These are phyloP conservation scores for Morinoia aosen DNA, from an alignment of 2,888 invertebrate genomes.

Conservation along the genomic window DNA sequence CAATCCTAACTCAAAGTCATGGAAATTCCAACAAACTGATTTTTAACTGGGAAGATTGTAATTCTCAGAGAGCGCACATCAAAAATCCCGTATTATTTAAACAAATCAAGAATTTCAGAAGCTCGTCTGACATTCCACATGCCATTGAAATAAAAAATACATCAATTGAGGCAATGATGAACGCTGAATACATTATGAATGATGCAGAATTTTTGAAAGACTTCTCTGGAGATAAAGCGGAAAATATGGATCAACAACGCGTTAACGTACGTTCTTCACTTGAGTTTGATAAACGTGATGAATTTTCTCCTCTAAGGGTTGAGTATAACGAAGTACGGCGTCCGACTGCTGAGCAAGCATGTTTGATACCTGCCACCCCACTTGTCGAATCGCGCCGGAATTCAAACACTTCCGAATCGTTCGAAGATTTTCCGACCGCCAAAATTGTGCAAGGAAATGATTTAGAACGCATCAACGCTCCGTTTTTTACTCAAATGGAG, in stretches of 20 bases:
- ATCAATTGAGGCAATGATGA: slow-evolving; percentile 18
- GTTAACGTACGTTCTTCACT: not conserved
- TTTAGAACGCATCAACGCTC: not conserved
- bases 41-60: slow-evolving; percentile 13
- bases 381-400: not conserved
- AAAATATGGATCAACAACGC: not conserved
- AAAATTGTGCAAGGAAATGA: not conserved
- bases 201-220: not conserved
- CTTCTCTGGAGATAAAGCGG: not conserved
- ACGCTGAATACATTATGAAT: not conserved
- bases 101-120: not conserved
- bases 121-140: not conserved
- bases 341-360: not conserved
- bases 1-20: not conserved
- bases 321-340: not conserved
- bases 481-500: not conserved
- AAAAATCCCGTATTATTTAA: not conserved
- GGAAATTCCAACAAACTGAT: not conserved
- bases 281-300: not conserved
- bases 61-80: not conserved
- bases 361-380: not conserved
- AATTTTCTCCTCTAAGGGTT: not conserved
- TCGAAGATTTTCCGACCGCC: not conserved
- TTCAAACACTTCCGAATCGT: not conserved
- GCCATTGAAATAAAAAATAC: slow-evolving; percentile 6